Base-by-base conservation (phyloP, 2,113 vertebrate species). In the Lethenteron camtschaticum region DNA sequence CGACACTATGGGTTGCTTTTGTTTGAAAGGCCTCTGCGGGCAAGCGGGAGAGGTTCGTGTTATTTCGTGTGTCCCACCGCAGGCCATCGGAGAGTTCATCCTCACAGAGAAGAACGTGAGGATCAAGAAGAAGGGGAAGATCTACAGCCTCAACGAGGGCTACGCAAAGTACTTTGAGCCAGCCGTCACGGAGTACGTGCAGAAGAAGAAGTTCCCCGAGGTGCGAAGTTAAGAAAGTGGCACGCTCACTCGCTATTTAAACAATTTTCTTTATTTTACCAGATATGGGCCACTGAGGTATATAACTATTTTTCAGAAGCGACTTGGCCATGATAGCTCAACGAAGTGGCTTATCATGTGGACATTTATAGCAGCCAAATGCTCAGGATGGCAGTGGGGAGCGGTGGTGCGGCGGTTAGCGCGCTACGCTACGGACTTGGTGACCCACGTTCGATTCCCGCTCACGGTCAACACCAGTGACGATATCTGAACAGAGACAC, bases 81-180 rank as follows among this genome's bases (percentile, higher is more conserved):
- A 99, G 90, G 79, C 90, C 18, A 95, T 96, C 11, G 92, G 90
- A 55, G 92, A 96, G 78, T 96, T 96, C 75, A 90, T 99, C 77
- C 74, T 99, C 79, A 88, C 91, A 57, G 86, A 99, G 12, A 82
- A n/a, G 68, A 77, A 94, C 71, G 83, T 99, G 73, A 91, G 82
- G 79, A 95, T 99, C 60, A 99, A 92, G 77, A 94, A 90, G 76
- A 94, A 82, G 74, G 94, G 94, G 12, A 95, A 83, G 69, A 95
- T 95, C 77, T 99, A 94, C 82, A 96, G 90, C 79, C 77, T 99
- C 56, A 99, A 99, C 55, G 92, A 99, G 69, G 94, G 94, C 69
- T 99, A 99, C 5, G 84, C 90, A n/a, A 83, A 84, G 71, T 87
- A 92, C 56, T 97, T 95, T 12, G 85, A 91, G 74, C 83, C 89